Percentiles rank a stretch among this genome's conserved stretches.
Evolutionary conservation across 2,113 vertebrate species (phyloP).

Genomic region (Macquaria ambigua): DNA sequence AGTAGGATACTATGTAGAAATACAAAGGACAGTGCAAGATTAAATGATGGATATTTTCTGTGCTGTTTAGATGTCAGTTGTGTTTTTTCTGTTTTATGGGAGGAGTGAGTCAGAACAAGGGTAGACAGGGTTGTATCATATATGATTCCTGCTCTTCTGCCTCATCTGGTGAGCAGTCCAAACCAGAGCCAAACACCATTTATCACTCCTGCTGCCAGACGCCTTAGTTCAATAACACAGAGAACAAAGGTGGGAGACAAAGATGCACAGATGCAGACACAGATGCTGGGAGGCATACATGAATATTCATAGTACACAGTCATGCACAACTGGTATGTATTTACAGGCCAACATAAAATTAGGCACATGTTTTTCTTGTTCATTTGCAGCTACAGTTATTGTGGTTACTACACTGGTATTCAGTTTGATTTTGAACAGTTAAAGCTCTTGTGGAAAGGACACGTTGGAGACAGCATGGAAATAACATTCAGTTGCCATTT

Average conservation of each 20-base stretch:
- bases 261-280: constrained; percentile 56
- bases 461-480: not conserved
- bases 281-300: constrained; percentile 47
- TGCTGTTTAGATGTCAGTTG: constrained; percentile 13
- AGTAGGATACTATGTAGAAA: too few species aligned
- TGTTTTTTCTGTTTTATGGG: constrained; percentile 16
- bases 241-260: constrained; percentile 59
- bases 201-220: constrained; percentile 64
- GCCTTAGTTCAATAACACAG: constrained; percentile 59
- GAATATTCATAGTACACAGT: constrained; percentile 46
- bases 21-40: not conserved
- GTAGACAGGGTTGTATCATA: constrained; percentile 42
- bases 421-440: not conserved
- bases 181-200: constrained; percentile 65
- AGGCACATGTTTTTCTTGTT: constrained; percentile 27
- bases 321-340: constrained; percentile 18
- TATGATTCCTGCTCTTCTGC: constrained; percentile 48
- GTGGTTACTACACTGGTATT: not conserved
- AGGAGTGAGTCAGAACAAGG: constrained; percentile 17
- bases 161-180: constrained; percentile 67
- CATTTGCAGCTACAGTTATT: not conserved
- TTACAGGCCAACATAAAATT: constrained; percentile 32
- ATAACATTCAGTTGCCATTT: not conserved
- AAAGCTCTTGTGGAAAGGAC: not conserved
- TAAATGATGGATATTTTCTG: constrained; percentile 19